Percentiles rank a stretch among this genome's conserved stretches.
Evolutionary conservation across 2,113 vertebrate genomes (phyloP).

Genomic region (Gobiocypris rarus): DNA sequence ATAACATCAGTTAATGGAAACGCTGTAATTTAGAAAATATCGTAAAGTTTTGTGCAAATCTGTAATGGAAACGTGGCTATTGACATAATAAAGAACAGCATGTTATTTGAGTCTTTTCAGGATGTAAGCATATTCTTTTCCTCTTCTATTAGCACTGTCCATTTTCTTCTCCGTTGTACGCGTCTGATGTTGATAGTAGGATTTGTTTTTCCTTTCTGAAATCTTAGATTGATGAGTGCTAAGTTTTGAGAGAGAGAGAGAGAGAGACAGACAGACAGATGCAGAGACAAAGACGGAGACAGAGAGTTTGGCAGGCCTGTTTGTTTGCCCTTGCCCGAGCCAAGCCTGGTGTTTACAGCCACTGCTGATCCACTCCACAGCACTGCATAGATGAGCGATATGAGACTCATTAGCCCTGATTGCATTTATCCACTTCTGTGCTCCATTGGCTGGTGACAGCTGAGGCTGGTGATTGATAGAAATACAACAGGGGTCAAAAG

Average conservation of each 20-base stretch:
- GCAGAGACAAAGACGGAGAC: constrained; percentile 25
- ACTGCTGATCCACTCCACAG: constrained; percentile 44
- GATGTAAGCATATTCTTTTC: background rate
- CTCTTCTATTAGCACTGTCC: background rate
- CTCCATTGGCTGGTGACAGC: constrained; percentile 30
- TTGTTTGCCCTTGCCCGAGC: constrained; percentile 52
- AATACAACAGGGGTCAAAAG: constrained; percentile 54
- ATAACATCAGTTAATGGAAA: background rate
- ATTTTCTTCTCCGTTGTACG: background rate
- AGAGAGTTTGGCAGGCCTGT: constrained; percentile 48
- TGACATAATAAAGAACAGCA: background rate
- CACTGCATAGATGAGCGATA: constrained; percentile 56
- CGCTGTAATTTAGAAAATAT: too few species aligned
- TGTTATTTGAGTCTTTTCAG: background rate
- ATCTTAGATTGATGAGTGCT: constrained; percentile 37
- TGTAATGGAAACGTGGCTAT: too few species aligned
- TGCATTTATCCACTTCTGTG: constrained; percentile 53
- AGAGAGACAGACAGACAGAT: background rate
- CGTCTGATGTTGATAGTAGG: constrained; percentile 19
- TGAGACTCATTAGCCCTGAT: constrained; percentile 57
- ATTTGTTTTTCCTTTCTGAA: background rate
- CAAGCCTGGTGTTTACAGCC: constrained; percentile 50
- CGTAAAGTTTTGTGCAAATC: too few species aligned
- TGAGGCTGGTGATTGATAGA: constrained; percentile 48
- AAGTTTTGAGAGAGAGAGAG: constrained; percentile 19